Evolutionary conservation across 2,797 vertebrate species (phyloP).

Genomic region (Sebastes itinus): DNA sequence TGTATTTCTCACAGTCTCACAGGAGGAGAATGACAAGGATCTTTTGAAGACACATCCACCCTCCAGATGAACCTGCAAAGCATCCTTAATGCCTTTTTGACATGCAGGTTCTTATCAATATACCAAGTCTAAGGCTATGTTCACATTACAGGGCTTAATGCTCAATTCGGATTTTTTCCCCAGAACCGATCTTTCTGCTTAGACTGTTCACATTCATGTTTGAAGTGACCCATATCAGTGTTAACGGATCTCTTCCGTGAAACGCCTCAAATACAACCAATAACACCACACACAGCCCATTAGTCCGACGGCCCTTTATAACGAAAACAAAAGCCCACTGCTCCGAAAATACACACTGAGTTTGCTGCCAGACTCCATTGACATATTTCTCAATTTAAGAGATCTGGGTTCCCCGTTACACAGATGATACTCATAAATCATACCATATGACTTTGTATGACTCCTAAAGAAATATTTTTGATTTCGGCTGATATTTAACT

Average conservation of each 20-base stretch:
- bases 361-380: background rate
- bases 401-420: background rate
- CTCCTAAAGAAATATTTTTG: background rate
- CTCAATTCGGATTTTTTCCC: too few species aligned
- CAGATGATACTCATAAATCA: background rate
- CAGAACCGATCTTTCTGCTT: too few species aligned
- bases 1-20: background rate
- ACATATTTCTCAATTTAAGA: background rate
- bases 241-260: accelerated
- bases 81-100: background rate
- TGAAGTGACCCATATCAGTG: too few species aligned
- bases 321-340: too few species aligned
- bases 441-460: background rate
- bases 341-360: too few species aligned
- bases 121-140: background rate
- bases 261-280: too few species aligned
- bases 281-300: too few species aligned
- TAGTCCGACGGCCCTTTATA: too few species aligned
- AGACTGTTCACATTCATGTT: accelerated
- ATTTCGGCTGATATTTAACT: too few species aligned
- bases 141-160: too few species aligned
- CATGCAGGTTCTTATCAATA: background rate
- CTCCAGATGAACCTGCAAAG: background rate
- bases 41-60: background rate
- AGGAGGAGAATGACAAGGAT: background rate